These are phyloP conservation scores for Mormyrus lacerda DNA, from an alignment of 2,113 vertebrate species.

Conservation along the genomic window DNA sequence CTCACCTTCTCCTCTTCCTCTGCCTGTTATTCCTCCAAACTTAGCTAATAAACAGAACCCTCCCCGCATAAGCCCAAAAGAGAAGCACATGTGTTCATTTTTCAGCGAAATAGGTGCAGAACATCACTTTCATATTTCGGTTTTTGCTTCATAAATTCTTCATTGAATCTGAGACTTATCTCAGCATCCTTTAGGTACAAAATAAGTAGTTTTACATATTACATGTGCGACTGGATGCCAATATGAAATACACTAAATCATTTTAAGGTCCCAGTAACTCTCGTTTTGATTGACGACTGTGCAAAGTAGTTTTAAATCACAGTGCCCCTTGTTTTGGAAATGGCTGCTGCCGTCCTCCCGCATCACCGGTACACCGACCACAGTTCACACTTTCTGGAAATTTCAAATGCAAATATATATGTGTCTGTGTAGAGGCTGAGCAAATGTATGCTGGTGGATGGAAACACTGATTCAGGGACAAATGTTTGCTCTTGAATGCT, in stretches of 20 bases:
- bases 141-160: constrained; percentile 25
- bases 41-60: background rate
- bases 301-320: background rate
- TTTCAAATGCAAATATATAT: background rate
- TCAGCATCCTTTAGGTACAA: background rate
- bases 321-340: background rate
- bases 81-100: background rate
- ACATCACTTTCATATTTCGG: constrained; percentile 15
- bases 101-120: constrained; percentile 4
- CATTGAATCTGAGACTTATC: constrained; percentile 2
- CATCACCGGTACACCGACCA: background rate
- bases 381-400: background rate
- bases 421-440: background rate
- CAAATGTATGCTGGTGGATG: background rate
- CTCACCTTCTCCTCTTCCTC: background rate
- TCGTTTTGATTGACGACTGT: background rate
- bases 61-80: background rate
- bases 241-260: background rate
- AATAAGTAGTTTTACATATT: background rate
- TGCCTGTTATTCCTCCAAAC: background rate
- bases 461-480: background rate
- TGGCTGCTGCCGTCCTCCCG: background rate
- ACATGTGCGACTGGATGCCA: background rate
- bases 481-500: background rate
- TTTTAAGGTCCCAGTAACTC: background rate